Percentiles rank a stretch among this genome's conserved stretches.
These are phyloP conservation scores for Drosophila emarginata DNA, from an alignment of 2,888 invertebrate genomes.

Conservation along the genomic window DNA sequence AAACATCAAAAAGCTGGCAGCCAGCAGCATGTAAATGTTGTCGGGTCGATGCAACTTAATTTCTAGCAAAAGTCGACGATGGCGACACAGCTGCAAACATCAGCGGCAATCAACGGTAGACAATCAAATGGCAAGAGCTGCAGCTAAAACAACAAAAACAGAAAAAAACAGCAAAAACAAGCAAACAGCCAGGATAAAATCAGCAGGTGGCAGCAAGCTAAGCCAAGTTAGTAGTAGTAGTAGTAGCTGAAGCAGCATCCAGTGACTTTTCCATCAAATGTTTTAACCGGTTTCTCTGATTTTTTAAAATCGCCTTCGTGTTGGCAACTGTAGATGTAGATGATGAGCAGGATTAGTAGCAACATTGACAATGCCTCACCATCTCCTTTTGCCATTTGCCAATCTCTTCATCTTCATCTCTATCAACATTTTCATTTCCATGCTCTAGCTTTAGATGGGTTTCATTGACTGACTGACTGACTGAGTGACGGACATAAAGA, in stretches of 20 bases:
- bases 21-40: conserved; percentile 67
- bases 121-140: conserved; percentile 66
- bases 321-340: conserved; percentile 56
- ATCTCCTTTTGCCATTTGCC: conserved; percentile 8
- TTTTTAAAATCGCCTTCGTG: conserved; percentile 50
- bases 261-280: conserved; percentile 64
- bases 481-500: conserved; percentile 66
- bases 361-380: conserved; percentile 61
- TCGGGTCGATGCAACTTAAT: conserved; percentile 68
- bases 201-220: conserved; percentile 64
- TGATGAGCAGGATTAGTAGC: conserved; percentile 74
- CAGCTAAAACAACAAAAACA: conserved; percentile 25
- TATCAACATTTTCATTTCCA: conserved; percentile 14
- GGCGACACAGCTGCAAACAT: conserved; percentile 69
- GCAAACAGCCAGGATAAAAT: conserved; percentile 63
- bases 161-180: conserved; percentile 14
- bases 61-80: conserved; percentile 52
- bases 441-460: background rate
- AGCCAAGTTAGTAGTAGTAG: conserved; percentile 11
- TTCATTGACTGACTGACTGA: conserved; percentile 12
- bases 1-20: conserved; percentile 72
- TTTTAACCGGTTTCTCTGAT: conserved; percentile 63
- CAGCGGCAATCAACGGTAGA: conserved; percentile 73
- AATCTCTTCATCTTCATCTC: conserved; percentile 17
- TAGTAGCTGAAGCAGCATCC: conserved; percentile 3